Percentiles rank a stretch among this genome's conserved stretches.
phyloP scores from a whole-genome alignment of 1,140 invertebrate genomes.

The Lasaia peninsularis region DNA sequence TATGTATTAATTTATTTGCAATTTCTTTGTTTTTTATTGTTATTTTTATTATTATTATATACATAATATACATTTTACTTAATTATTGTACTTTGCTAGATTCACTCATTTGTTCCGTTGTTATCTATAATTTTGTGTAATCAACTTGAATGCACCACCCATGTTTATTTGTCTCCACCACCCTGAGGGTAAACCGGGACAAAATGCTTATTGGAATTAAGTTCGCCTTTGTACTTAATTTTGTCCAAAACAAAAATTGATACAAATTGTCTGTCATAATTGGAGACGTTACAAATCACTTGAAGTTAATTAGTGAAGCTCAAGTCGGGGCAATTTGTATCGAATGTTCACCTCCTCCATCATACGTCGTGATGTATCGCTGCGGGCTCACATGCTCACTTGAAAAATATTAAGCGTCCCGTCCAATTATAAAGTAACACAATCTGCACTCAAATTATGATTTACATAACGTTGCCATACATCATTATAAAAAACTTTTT shows the following conservation, averaged over 20 bases:
- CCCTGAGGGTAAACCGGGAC: no score
- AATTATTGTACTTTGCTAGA: no score
- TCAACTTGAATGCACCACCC: no score
- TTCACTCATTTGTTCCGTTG: no score
- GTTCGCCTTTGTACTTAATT: neutral
- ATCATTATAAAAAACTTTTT: neutral
- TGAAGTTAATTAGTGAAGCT: conserved; percentile 27
- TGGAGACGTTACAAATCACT: conserved; percentile 34
- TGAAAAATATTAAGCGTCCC: conserved; percentile 39
- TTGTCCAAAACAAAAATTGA: neutral
- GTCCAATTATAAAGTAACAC: conserved; percentile 52
- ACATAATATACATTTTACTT: no score
- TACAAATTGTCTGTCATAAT: conserved; percentile 28
- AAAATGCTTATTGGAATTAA: no score
- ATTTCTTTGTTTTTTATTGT: no score
- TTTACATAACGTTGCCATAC: no score
- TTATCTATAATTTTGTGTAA: no score
- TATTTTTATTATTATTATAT: no score
- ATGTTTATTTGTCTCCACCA: no score
- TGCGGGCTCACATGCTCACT: conserved; percentile 19
- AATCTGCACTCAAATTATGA: conserved; percentile 21
- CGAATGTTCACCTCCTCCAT: conserved; percentile 37
- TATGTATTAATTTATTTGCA: no score
- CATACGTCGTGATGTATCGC: conserved; percentile 37
- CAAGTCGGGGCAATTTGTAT: conserved; percentile 41